These are phyloP conservation scores for Scomber colias DNA, from an alignment of 2,113 vertebrate species.

Conservation along the genomic window DNA sequence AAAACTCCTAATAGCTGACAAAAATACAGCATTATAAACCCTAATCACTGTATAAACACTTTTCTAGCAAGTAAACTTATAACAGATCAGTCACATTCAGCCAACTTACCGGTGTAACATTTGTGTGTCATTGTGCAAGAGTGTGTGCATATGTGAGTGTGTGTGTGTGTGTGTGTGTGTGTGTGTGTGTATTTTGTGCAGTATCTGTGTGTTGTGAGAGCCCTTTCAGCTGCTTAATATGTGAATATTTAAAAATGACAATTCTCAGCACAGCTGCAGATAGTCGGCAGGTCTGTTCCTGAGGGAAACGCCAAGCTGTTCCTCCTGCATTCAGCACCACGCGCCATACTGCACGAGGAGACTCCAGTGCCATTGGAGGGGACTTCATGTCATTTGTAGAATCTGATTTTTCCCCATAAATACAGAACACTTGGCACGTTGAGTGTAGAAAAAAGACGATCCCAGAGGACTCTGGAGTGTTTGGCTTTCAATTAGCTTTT, in stretches of 20 bases:
- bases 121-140: background rate
- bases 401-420: constrained; percentile 72
- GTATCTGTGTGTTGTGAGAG: constrained; percentile 61
- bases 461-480: constrained; percentile 68
- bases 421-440: constrained; percentile 73
- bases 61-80: constrained; percentile 31
- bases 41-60: constrained; percentile 47
- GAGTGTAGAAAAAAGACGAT: constrained; percentile 58
- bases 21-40: constrained; percentile 36
- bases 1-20: constrained; percentile 28
- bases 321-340: constrained; percentile 74
- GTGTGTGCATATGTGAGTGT: constrained; percentile 21
- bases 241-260: constrained; percentile 87
- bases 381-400: constrained; percentile 75
- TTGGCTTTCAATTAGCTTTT: constrained; percentile 80
- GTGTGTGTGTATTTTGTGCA: background rate
- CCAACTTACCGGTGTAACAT: background rate
- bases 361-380: constrained; percentile 73
- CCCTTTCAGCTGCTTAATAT: constrained; percentile 85
- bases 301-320: constrained; percentile 84
- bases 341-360: constrained; percentile 74
- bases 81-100: constrained; percentile 19
- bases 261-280: constrained; percentile 85
- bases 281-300: constrained; percentile 79
- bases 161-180: constrained; percentile 17